phyloP scores from a whole-genome alignment of 2,888 invertebrate species.

The Orchestes rusci region DNA sequence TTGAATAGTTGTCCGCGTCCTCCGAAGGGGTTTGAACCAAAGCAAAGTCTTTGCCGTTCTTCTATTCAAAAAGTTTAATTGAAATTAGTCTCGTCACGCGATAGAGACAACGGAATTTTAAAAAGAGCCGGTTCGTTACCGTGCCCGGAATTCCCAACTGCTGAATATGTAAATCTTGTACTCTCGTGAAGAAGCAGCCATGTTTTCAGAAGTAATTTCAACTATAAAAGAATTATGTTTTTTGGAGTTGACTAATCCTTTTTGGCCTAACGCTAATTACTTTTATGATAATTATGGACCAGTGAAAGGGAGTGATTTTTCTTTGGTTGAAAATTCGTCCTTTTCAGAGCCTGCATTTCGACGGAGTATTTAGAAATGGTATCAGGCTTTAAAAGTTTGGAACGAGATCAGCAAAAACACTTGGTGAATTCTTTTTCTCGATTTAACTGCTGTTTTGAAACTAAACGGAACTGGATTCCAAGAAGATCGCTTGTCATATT shows the following conservation, averaged over 20 bases:
- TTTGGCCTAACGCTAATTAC: slow-evolving; percentile 17
- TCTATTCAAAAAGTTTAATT: slow-evolving; percentile 20
- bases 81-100: slow-evolving; percentile 17
- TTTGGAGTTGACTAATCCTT: slow-evolving; percentile 14
- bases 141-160: slow-evolving; percentile 14
- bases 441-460: no score
- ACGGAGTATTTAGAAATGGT: no score
- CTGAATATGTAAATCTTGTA: slow-evolving; percentile 23
- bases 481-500: no score
- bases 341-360: no score
- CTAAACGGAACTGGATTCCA: no score
- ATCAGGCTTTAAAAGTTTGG: no score
- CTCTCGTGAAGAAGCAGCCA: slow-evolving; percentile 13
- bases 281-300: slow-evolving; percentile 24
- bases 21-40: slow-evolving; percentile 6
- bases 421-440: no score
- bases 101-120: slow-evolving; percentile 16
- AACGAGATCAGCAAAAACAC: no score
- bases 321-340: no score
- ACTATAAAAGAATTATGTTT: slow-evolving; percentile 22
- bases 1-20: slow-evolving; percentile 7
- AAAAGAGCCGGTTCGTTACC: slow-evolving; percentile 9
- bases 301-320: no score
- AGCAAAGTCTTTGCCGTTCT: slow-evolving; percentile 12
- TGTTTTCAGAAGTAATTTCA: slow-evolving; percentile 22